These are phyloP conservation scores for Sinocyclocheilus anshuiensis DNA, from an alignment of 2,113 vertebrate genomes.

Conservation along the genomic window DNA sequence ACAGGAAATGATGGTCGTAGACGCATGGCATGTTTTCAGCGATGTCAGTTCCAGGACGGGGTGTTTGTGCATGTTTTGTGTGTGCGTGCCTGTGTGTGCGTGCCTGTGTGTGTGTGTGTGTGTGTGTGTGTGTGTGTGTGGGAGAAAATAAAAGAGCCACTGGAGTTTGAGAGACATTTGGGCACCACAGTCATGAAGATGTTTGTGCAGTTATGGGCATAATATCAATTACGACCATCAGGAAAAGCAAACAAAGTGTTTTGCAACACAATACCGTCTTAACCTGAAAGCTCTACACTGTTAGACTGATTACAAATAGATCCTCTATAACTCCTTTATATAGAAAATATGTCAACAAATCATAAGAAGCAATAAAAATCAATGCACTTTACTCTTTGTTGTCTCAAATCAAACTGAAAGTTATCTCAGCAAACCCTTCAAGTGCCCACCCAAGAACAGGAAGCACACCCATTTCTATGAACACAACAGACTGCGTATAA, in stretches of 20 bases:
- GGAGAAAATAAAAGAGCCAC: not conserved
- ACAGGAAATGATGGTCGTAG: slow-evolving; percentile 69
- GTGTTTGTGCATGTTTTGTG: not conserved
- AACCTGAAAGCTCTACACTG: not conserved
- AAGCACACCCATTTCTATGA: slow-evolving; percentile 35
- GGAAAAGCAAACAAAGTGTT: not conserved
- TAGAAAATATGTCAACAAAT: not conserved
- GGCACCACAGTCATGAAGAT: slow-evolving; percentile 21
- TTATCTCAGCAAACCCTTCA: not conserved
- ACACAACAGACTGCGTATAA: slow-evolving; percentile 9
- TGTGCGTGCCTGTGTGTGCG: not conserved
- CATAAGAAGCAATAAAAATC: not conserved
- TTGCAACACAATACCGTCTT: not conserved
- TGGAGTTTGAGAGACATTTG: slow-evolving; percentile 43
- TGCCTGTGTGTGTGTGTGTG: not conserved
- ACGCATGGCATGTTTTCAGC: slow-evolving; percentile 13
- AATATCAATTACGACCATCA: not conserved
- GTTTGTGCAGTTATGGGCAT: slow-evolving; percentile 19
- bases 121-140: not conserved
- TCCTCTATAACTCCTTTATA: not conserved
- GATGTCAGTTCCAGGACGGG: slow-evolving; percentile 17
- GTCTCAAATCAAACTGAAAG: not conserved
- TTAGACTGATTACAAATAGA: not conserved
- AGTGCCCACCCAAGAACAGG: not conserved
- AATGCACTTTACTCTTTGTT: not conserved